Base-by-base conservation (phyloP, 1,140 invertebrate species). In the Diorhabda carinulata region DNA sequence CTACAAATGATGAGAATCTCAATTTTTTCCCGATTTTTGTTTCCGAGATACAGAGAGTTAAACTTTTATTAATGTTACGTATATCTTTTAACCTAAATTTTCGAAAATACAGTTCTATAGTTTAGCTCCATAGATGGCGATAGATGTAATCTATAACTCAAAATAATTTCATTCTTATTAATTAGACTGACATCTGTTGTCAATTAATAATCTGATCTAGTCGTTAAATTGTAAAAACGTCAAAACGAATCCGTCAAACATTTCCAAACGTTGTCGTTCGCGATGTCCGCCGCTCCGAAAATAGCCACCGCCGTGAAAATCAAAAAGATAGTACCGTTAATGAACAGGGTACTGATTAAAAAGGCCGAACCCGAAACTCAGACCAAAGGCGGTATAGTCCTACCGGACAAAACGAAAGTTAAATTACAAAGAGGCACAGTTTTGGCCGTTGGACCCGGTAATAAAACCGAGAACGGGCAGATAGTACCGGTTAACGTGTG, bases 271-370 rank as follows among this genome's bases (percentile, higher is more conserved):
- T 25, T 25, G 25, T 25, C 25, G 25, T 25, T 4, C n/a, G n/a
- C 2, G 4, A 52, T 52, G 47, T 52, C 47, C n/a, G 47, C 47
- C 2, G 47, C 47, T 3, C 6, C 4, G 47, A 52, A 52, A 52
- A 4, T 52, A 52, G 47, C 47, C n/a, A 52, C 6, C 6, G 47
- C 47, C n/a, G 47, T n/a, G 40, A 74, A 67, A 59, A 42, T 74
- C 10, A 73, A 71, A 44, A 56, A 58, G 3, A 40, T 76, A 5
- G 47, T 73, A 3, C 76, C 76, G 8, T 64, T 74, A 5, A 61
- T 74, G 5, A 76, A 76, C 60, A 64, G 73, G 41, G 66, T 77
- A 42, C 52, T 77, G 5, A 68, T 77, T 6, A 76, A 75, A 66
- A 70, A 65, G 42, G 68, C 64, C 2, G 70, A 77, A 40, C 64